A percentile compares a stretch with the other conserved stretches of the same genome.
phyloP scores from a whole-genome alignment of 2,797 vertebrate genomes.

The Coregonus ussuriensis region DNA sequence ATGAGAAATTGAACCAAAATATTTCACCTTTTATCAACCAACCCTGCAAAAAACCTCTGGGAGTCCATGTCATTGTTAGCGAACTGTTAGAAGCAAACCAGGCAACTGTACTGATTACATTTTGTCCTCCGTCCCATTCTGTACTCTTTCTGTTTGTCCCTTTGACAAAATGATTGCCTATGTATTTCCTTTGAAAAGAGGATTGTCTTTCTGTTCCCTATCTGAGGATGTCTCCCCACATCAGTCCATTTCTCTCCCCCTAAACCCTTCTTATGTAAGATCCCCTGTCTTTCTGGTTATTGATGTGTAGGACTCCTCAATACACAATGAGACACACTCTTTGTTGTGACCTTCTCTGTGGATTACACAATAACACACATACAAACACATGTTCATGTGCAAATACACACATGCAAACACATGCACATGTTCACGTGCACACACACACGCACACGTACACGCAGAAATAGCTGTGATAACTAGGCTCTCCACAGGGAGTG shows the following conservation, averaged over 20 bases:
- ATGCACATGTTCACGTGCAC: slow-evolving; percentile 6
- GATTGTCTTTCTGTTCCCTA: slow-evolving; percentile 3
- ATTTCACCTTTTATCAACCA: not conserved
- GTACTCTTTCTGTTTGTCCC: not conserved
- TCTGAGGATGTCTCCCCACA: not conserved
- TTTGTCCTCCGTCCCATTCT: not conserved
- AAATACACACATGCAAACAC: slow-evolving; percentile 2
- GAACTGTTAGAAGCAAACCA: not conserved
- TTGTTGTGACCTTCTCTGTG: slow-evolving; percentile 49
- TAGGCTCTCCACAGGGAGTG: slow-evolving; percentile 11
- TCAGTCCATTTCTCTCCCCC: slow-evolving; percentile 20
- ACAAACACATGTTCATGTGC: not conserved
- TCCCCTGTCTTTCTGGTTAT: slow-evolving; percentile 9
- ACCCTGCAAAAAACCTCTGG: not conserved
- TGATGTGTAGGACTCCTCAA: slow-evolving; percentile 29
- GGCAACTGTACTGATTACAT: not conserved
- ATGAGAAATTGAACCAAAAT: not conserved
- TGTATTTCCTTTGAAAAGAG: not conserved
- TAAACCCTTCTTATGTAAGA: slow-evolving; percentile 49
- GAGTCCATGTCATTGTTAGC: not conserved
- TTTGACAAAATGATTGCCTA: not conserved
- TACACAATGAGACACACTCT: slow-evolving; percentile 54
- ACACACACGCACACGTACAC: slow-evolving; percentile 10
- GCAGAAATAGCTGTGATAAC: slow-evolving; percentile 6
- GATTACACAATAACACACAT: slow-evolving; percentile 17